Percentiles rank a stretch among this genome's conserved stretches.
Conservation (phyloP, 1,140 invertebrate species). For the Metopolophium dirhodum region DNA sequence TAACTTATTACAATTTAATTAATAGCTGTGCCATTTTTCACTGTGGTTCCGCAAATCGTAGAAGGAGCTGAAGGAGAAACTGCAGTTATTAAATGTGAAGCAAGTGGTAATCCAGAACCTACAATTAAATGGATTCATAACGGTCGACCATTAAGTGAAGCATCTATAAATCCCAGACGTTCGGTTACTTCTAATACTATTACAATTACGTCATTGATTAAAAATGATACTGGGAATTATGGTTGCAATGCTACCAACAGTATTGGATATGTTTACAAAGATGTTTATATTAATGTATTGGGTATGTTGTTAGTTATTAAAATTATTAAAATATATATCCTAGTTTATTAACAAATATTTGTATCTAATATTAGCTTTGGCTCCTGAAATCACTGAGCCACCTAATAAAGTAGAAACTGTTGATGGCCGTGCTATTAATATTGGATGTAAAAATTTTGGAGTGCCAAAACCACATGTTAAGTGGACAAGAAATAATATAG, state of each 20-base stretch:
- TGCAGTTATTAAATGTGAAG: slow-evolving; percentile 85
- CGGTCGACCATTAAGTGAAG: slow-evolving; percentile 83
- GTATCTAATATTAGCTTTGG: slow-evolving; percentile 70
- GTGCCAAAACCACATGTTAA: slow-evolving; percentile 94
- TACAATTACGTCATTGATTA: slow-evolving; percentile 80
- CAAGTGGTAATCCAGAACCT: slow-evolving; percentile 86
- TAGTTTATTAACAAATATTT: background rate
- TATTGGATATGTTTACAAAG: slow-evolving; percentile 97
- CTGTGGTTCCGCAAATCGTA: slow-evolving; percentile 84
- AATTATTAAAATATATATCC: background rate
- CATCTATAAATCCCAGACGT: slow-evolving; percentile 75
- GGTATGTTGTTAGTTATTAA: slow-evolving; percentile 65
- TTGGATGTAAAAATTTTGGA: slow-evolving; percentile 93
- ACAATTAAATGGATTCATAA: slow-evolving; percentile 97
- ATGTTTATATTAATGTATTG: slow-evolving; percentile 96
- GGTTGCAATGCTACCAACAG: slow-evolving; percentile 98
- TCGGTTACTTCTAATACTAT: slow-evolving; percentile 76
- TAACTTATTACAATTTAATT: background rate
- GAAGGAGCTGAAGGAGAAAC: slow-evolving; percentile 91
- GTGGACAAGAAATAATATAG: slow-evolving; percentile 84
- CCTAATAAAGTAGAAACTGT: slow-evolving; percentile 82
- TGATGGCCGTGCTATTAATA: slow-evolving; percentile 79
- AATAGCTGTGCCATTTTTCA: slow-evolving; percentile 89
- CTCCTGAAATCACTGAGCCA: slow-evolving; percentile 86
- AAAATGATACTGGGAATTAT: slow-evolving; percentile 95